These are phyloP conservation scores for Molossus alvarezi DNA, from an alignment of 2,797 vertebrate species.

Conservation along the genomic window DNA sequence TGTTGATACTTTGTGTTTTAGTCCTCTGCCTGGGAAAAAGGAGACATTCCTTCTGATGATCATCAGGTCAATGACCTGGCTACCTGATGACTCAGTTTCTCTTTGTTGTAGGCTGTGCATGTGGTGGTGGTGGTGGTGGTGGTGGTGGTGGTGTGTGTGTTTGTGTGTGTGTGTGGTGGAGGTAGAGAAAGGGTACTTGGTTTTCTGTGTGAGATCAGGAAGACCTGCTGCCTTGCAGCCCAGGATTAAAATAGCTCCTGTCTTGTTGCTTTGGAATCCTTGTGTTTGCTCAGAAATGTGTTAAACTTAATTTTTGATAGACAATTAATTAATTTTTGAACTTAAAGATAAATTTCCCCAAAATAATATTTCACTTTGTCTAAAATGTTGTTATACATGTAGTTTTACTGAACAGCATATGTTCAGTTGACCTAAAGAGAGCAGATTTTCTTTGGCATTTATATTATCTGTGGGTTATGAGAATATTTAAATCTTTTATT, in stretches of 20 bases:
- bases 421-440: constrained; percentile 27
- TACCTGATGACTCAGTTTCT: constrained; percentile 43
- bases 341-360: not conserved
- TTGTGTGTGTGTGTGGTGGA: not conserved
- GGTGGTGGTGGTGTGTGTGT: not conserved
- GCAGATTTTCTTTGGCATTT: constrained; percentile 57
- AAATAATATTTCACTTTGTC: not conserved
- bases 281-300: not conserved
- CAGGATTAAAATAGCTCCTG: not conserved
- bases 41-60: not conserved
- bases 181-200: not conserved
- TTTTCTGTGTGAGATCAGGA: not conserved
- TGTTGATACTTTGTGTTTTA: not conserved
- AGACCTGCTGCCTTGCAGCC: not conserved
- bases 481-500: constrained; percentile 48
- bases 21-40: not conserved
- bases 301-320: constrained; percentile 50
- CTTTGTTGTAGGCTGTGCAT: not conserved
- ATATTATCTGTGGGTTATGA: not conserved
- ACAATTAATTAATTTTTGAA: constrained; percentile 48
- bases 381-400: not conserved
- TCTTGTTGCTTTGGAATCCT: constrained; percentile 34
- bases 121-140: not conserved
- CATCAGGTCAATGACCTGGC: not conserved
- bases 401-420: constrained; percentile 35